phyloP scores from a whole-genome alignment of 2,113 vertebrate species.

The Alexandromys fortis region DNA sequence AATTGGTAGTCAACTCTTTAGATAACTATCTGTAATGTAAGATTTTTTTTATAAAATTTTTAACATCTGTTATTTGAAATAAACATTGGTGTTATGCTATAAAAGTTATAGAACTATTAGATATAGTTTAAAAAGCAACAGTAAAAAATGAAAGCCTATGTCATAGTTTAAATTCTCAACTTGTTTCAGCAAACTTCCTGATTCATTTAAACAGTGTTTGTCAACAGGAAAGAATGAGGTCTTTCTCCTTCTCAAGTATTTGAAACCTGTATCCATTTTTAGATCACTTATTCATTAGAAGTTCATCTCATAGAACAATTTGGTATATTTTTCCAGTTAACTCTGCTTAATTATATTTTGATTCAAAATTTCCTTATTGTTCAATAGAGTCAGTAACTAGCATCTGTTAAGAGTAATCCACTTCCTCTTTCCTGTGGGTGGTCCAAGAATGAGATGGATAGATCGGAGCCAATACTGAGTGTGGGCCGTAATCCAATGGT shows the following conservation, averaged over 20 bases:
- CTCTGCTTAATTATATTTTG: conserved; percentile 60
- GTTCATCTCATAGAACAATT: conserved; percentile 52
- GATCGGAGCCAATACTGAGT: conserved; percentile 33
- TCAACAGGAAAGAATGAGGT: conserved; percentile 71
- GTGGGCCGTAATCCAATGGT: background rate
- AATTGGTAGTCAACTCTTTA: background rate
- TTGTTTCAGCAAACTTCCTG: conserved; percentile 73
- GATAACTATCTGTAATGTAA: conserved; percentile 39
- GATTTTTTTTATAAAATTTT: background rate
- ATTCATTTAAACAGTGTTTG: conserved; percentile 67
- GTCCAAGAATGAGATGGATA: conserved; percentile 19
- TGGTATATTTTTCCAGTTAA: conserved; percentile 63
- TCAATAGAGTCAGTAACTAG: conserved; percentile 35
- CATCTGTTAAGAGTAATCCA: conserved; percentile 28
- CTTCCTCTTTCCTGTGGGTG: conserved; percentile 44
- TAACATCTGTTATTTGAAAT: conserved; percentile 49
- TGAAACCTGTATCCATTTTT: conserved; percentile 60
- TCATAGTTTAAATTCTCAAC: conserved; percentile 70
- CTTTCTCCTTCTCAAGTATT: conserved; percentile 66
- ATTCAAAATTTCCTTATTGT: conserved; percentile 51
- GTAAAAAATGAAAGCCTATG: conserved; percentile 67
- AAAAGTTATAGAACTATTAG: conserved; percentile 34
- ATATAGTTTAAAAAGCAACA: conserved; percentile 53
- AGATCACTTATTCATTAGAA: conserved; percentile 51
- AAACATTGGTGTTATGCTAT: conserved; percentile 20